phyloP scores from a whole-genome alignment of 2,797 vertebrate genomes.

The Pangasius macronema region DNA sequence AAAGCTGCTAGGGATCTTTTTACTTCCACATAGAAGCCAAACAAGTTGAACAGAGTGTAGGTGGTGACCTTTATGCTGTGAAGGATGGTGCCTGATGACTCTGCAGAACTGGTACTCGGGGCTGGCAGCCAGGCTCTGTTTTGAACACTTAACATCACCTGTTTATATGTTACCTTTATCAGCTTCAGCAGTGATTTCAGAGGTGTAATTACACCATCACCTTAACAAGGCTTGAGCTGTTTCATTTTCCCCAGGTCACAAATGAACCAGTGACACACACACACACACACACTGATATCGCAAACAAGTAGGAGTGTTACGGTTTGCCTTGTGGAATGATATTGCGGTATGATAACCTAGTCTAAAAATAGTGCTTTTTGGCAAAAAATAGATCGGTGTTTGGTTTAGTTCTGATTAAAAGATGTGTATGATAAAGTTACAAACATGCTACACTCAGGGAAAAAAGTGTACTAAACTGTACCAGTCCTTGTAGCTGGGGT shows the following conservation, averaged over 20 bases:
- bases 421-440: background rate
- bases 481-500: background rate
- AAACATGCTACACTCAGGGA: background rate
- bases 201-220: background rate
- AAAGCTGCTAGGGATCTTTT: background rate
- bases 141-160: slow-evolving; percentile 5
- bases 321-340: background rate
- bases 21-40: background rate
- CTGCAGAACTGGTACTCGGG: background rate
- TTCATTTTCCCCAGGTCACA: background rate
- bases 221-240: background rate
- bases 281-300: background rate
- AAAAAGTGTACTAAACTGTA: background rate
- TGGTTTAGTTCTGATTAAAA: background rate
- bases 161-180: slow-evolving; percentile 13
- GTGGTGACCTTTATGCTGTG: background rate
- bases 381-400: background rate
- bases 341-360: background rate
- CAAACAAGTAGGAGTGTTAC: background rate
- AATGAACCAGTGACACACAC: background rate
- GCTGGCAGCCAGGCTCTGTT: slow-evolving; percentile 16
- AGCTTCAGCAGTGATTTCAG: background rate
- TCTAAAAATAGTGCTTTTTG: background rate
- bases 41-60: slow-evolving; percentile 11
- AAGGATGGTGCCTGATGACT: slow-evolving; percentile 22